These are phyloP conservation scores for Zaprionus tsacasi DNA, from an alignment of 1,140 invertebrate genomes.

Conservation along the genomic window DNA sequence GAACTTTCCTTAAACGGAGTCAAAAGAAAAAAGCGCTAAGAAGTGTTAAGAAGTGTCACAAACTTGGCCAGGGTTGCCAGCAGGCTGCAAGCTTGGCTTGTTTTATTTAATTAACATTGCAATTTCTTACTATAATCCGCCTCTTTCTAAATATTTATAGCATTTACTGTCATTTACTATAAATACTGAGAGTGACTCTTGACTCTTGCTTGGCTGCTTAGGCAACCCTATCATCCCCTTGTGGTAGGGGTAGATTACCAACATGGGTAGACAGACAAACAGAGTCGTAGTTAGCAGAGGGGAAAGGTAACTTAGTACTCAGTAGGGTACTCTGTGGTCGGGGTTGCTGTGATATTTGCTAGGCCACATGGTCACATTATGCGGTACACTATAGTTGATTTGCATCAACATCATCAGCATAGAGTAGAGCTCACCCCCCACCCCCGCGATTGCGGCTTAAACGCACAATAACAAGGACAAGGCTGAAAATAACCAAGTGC, in stretches of 20 bases:
- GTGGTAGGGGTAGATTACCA: too few species aligned
- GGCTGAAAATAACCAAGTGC: constrained; percentile 74
- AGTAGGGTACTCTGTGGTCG: too few species aligned
- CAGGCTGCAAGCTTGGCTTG: neutral
- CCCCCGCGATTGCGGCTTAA: constrained; percentile 20
- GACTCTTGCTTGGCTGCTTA: neutral
- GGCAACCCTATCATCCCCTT: too few species aligned
- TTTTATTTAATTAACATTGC: constrained; percentile 3
- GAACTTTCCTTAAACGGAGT: neutral
- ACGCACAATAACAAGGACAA: constrained; percentile 39
- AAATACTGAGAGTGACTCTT: neutral
- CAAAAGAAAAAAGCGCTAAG: neutral
- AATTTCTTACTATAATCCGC: neutral
- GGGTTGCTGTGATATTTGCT: neutral
- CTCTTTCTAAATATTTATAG: neutral
- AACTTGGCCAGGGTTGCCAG: neutral
- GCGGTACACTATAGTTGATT: neutral
- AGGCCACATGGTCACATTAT: neutral
- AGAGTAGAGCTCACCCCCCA: too few species aligned
- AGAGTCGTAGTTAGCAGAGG: neutral
- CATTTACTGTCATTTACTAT: neutral
- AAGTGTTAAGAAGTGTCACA: neutral
- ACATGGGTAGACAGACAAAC: constrained; percentile 4
- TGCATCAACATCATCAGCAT: neutral
- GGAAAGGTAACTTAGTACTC: too few species aligned